Conservation (phyloP, 2,888 invertebrate genomes). For the Melanargia galathea region DNA sequence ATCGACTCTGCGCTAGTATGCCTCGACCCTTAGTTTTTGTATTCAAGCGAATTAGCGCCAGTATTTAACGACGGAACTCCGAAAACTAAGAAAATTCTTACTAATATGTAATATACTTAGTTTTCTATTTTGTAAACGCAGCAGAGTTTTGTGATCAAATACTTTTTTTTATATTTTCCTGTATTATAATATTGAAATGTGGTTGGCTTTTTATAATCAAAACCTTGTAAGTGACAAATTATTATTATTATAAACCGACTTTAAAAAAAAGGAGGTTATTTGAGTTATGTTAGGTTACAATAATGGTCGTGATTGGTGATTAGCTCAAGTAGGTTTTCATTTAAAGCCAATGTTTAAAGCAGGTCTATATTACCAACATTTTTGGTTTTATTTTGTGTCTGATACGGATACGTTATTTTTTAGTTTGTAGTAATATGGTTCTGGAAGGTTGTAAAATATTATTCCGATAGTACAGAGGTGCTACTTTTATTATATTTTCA, state of each 20-base stretch:
- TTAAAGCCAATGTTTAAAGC: too few relatives aligned
- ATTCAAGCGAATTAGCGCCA: background rate
- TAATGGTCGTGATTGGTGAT: too few relatives aligned
- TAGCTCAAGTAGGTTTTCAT: too few relatives aligned
- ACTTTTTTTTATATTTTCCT: background rate
- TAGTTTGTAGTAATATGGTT: background rate
- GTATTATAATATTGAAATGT: background rate
- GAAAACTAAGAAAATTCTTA: too few relatives aligned
- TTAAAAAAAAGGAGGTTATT: too few relatives aligned
- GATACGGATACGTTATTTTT: background rate
- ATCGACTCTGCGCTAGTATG: too few relatives aligned
- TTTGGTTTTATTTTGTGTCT: background rate
- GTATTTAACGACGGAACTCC: background rate
- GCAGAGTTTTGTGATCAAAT: constrained; percentile 10
- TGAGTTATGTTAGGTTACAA: too few relatives aligned
- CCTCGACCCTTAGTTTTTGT: background rate
- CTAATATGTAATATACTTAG: too few relatives aligned
- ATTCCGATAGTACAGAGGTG: background rate
- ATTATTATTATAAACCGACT: too few relatives aligned
- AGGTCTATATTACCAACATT: background rate
- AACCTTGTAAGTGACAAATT: background rate
- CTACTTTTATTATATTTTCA: background rate
- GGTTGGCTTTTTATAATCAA: constrained; percentile 1
- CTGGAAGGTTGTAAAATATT: background rate
- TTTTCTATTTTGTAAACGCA: background rate